Evolutionary conservation across 2,797 vertebrate species (phyloP).

Genomic region (Rhynchonycteris naso): DNA sequence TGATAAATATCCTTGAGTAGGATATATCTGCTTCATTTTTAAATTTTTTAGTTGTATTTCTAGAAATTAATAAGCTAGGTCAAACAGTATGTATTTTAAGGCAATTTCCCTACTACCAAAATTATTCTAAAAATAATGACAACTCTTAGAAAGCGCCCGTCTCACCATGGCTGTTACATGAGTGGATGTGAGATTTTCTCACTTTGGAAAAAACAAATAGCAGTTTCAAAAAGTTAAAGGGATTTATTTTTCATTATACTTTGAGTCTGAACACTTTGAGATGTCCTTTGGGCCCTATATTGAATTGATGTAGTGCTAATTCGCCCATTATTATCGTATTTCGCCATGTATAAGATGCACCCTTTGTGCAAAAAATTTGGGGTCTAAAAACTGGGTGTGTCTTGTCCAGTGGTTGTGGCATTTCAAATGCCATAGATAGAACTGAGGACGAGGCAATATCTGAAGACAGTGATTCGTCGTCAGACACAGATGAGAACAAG

Average conservation of each 20-base stretch:
- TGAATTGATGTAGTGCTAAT: not conserved
- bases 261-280: not conserved
- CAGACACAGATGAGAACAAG: no score
- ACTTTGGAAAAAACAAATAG: not conserved
- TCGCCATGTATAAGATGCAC: no score
- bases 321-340: not conserved
- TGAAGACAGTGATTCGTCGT: no score
- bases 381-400: no score
- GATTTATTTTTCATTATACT: not conserved
- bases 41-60: not conserved
- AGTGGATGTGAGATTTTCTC: not conserved
- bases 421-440: no score
- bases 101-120: not conserved
- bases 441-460: no score
- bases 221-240: not conserved
- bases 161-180: not conserved
- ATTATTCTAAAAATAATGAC: not conserved
- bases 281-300: not conserved
- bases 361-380: no score
- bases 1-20: not conserved
- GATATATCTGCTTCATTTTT: not conserved
- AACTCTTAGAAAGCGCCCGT: not conserved
- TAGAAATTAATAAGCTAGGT: conserved; percentile 19
- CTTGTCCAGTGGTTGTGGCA: no score
- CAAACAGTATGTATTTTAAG: not conserved